phyloP scores from a whole-genome alignment of 2,113 vertebrate genomes.

The Cyprinodon variegatus region DNA sequence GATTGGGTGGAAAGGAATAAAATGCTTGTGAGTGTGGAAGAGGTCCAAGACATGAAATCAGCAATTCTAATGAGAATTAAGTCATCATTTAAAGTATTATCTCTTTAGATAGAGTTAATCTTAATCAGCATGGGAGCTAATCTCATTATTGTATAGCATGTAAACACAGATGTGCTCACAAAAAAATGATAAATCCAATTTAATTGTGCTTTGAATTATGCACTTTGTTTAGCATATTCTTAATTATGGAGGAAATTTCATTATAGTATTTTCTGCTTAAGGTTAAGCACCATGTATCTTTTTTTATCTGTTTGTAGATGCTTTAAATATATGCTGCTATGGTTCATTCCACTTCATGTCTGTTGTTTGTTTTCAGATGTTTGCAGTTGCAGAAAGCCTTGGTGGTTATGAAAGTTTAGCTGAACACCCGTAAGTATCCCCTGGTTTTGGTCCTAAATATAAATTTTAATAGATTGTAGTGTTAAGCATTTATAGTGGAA shows the following conservation, averaged over 20 bases:
- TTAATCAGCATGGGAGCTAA: not conserved
- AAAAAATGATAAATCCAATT: not conserved
- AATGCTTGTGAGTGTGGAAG: not conserved
- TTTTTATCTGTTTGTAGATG: not conserved
- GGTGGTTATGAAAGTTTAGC: slow-evolving; percentile 95
- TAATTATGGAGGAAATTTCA: not conserved
- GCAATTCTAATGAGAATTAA: too few relatives aligned
- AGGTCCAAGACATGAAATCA: too few relatives aligned
- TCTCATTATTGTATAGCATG: not conserved
- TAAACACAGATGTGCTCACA: not conserved
- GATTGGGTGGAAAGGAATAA: not conserved
- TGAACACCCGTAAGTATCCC: slow-evolving; percentile 91
- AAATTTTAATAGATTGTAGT: not conserved
- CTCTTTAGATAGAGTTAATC: not conserved
- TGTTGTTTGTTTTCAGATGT: slow-evolving; percentile 77
- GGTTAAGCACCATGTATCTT: not conserved
- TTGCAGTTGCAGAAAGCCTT: slow-evolving; percentile 90
- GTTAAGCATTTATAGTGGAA: not conserved
- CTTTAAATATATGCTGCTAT: not conserved
- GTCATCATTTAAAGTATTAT: too few relatives aligned
- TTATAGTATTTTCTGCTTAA: not conserved
- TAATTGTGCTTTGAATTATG: not conserved
- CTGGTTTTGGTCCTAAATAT: not conserved
- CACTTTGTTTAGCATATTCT: not conserved
- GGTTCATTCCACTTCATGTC: not conserved